Evolutionary conservation across 35 echinoderm and acorn worm genomes (phyloP), one percentile per base, ranked within the genome.

Genomic region (Holothuria glaberrima): DNA sequence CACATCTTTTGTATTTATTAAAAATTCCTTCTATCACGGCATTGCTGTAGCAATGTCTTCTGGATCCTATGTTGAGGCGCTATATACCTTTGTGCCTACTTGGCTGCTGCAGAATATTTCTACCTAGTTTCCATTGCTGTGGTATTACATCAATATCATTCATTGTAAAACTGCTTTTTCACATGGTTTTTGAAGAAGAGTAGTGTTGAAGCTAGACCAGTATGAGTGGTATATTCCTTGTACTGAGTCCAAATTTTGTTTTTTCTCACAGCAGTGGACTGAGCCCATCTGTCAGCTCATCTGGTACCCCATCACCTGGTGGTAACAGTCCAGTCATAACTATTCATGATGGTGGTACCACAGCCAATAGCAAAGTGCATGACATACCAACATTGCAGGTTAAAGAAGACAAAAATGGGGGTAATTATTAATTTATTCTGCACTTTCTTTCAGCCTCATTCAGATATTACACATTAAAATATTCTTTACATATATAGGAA

Each of bases 241-340:
- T n/a, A n/a, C 10, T 54, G 3, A 14, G 0, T 54, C 50, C 12
- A 0, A 54, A 69, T 34, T 12, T 66, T 78, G 6, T 44, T n/a
- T 29, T 46, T 48, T 86, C 45, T 66, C 41, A 57, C 16, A 59
- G 50, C 12, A 13, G 27, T 54, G 63, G 38, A n/a, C 46, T 69
- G 4, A 44, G 21, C 56, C 32, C 41, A 33, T 88, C 58, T 26
- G 25, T 48, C 58, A 88, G 74, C 38, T 75, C 34, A 9, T 67
- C 29, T 72, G 61, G 75, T 66, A 88, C 25, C 64, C 63, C 59
- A 7, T 88, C 34, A 36, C 84, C 82, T 31, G 65, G 31, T 75
- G 29, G 36, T 10, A 66, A 24, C 36, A 44, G 48, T 64, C 81
- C 63, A 33, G 52, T 91, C 80, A 84, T 84, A 2, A 84, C 80